These are phyloP conservation scores for Istiophorus platypterus DNA, from an alignment of 2,113 vertebrate genomes.

Conservation along the genomic window DNA sequence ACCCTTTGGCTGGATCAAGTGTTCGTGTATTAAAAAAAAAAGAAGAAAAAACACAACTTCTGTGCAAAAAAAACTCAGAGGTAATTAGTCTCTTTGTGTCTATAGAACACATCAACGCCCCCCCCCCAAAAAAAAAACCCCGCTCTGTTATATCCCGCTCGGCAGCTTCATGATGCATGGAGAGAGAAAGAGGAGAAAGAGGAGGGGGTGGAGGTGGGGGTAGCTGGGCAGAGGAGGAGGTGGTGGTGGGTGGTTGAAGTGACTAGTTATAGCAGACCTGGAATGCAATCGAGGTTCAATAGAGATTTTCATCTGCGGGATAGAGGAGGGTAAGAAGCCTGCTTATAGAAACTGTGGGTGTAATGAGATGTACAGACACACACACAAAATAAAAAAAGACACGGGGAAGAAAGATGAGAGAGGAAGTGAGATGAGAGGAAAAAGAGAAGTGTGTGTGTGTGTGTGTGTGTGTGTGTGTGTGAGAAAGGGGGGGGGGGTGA, in stretches of 20 bases:
- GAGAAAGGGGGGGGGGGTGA: too few relatives aligned
- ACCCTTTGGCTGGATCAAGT: constrained; percentile 15
- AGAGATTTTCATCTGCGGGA: constrained; percentile 56
- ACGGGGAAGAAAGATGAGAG: constrained; percentile 18
- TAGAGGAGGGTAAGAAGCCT: constrained; percentile 39
- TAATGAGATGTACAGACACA: constrained; percentile 64
- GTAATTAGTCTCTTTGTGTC: constrained; percentile 73
- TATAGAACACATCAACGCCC: constrained; percentile 73
- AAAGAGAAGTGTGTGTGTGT: not conserved
- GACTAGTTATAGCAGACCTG: not conserved
- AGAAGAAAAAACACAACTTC: constrained; percentile 43
- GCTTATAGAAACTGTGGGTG: constrained; percentile 66
- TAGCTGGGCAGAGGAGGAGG: constrained; percentile 10
- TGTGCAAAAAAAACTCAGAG: constrained; percentile 64
- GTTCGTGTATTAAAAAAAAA: too few relatives aligned
- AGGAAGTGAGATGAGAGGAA: constrained; percentile 14
- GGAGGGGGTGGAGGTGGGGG: not conserved
- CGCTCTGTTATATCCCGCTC: constrained; percentile 57
- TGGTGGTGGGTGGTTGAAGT: constrained; percentile 40
- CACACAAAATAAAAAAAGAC: not conserved
- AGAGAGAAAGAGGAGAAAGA: not conserved
- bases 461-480: constrained; percentile 3
- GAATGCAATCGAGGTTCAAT: constrained; percentile 58
- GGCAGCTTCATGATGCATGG: constrained; percentile 51
- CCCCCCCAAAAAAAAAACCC: too few relatives aligned